Percentiles rank a stretch among this genome's conserved stretches.
These are phyloP conservation scores for Gymnoscopelus microlampas DNA, from an alignment of 2,797 vertebrate species.

Conservation along the genomic window DNA sequence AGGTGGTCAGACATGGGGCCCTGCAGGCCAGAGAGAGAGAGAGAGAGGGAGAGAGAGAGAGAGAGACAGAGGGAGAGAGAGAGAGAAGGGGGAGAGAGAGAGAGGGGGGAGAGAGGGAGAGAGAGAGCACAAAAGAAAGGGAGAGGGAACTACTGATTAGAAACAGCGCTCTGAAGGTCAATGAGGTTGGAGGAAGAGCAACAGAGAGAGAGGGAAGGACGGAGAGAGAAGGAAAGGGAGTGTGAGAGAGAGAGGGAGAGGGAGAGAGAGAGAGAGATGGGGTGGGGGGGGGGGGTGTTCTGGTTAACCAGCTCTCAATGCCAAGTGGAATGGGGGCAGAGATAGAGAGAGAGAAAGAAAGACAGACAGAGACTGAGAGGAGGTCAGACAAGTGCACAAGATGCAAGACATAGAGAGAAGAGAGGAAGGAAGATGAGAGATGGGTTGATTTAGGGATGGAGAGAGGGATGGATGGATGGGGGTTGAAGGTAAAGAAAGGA, in stretches of 20 bases:
- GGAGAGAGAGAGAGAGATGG: conserved; percentile 15
- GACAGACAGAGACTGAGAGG: background rate
- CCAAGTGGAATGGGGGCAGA: no score
- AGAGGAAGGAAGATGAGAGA: background rate
- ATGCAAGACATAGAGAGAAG: conserved; percentile 23
- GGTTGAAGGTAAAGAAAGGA: background rate
- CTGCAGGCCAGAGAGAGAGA: conserved; percentile 57
- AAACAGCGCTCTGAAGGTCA: conserved; percentile 15
- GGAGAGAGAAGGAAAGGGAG: background rate
- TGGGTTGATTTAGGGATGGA: no score
- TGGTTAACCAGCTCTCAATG: no score
- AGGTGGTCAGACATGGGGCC: conserved; percentile 75
- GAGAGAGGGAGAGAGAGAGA: conserved; percentile 33
- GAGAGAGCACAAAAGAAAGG: no score
- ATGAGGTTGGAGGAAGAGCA: conserved; percentile 31
- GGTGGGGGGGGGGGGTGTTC: no score
- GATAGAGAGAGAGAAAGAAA: no score
- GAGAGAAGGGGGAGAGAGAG: conserved; percentile 45
- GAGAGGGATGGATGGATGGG: conserved; percentile 8
- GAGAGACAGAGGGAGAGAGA: background rate
- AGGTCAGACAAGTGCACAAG: background rate
- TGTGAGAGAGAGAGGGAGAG: conserved; percentile 11
- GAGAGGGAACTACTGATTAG: background rate
- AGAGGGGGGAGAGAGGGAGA: conserved; percentile 21
- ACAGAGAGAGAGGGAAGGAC: background rate